Evolutionary conservation across 2,888 invertebrate species (phyloP).

Genomic region (Odontocolon sp.): DNA sequence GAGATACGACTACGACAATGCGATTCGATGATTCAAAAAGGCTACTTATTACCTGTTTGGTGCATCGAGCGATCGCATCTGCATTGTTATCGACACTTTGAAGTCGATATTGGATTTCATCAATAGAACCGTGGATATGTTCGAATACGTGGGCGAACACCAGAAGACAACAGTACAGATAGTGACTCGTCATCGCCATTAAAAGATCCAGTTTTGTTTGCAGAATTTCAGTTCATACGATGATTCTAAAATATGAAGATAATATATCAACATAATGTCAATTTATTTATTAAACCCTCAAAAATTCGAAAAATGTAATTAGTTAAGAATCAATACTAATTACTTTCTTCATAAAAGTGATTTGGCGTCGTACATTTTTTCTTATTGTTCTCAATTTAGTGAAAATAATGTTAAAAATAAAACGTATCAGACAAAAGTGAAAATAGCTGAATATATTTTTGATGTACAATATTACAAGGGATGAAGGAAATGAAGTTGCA

Average conservation of each 20-base stretch:
- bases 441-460: too few relatives aligned
- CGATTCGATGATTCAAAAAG: constrained; percentile 20
- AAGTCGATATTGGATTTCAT: constrained; percentile 7
- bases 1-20: constrained; percentile 12
- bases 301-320: too few relatives aligned
- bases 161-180: neutral
- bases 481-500: neutral
- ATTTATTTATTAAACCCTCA: neutral
- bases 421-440: too few relatives aligned
- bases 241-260: neutral
- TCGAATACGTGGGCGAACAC: neutral
- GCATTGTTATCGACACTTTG: neutral
- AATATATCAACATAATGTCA: neutral
- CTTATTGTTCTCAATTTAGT: too few relatives aligned
- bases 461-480: neutral
- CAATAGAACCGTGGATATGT: neutral
- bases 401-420: too few relatives aligned
- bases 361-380: too few relatives aligned
- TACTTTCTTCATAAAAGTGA: too few relatives aligned
- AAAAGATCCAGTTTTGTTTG: neutral
- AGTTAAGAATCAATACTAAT: too few relatives aligned
- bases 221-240: neutral
- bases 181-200: constrained; percentile 5
- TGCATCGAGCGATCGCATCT: neutral
- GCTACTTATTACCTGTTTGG: neutral